Evolutionary conservation across 1,140 invertebrate genomes (phyloP), one percentile per base, ranked within the genome.

Genomic region (Callitettix versicolor): DNA sequence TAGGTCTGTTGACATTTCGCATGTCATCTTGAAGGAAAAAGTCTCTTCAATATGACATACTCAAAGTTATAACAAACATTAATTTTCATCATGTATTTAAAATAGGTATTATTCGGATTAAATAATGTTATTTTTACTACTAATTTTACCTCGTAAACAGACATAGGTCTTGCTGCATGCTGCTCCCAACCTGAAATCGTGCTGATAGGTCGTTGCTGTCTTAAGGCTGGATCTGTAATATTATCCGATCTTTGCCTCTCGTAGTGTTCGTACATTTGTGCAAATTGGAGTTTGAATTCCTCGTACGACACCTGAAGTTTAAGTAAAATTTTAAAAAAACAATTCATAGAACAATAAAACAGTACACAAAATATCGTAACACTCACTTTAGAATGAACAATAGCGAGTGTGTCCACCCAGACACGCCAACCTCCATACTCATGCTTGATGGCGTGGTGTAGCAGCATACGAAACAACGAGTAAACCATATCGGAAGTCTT

Each of bases 371-470:
- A 42, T 42, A 36, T 33, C 3, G 53, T 62, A 49, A 9, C 40
- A 61, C 59, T 69, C 69, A 96, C 94, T 80, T 98, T 98, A 1
- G 96, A 98, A 77, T 99, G 97, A 14, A 99, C 91, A 67, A 99
- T 99, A 4, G 97, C 95, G 41, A 99, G 69, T 0, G 96, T 99
- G 69, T 99, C 97, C 6, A 99, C 96, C 96, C 97, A 99, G 9
- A 99, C 97, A 61, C 97, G 76, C 97, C 97, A 99, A 11, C 97
- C 97, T n/a, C 97, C 96, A 67, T 97, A 99, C 72, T 99, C 97
- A 66, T 92, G 91, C 69, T 98, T 98, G 53, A 99, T 97, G 14
- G 97, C 97, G 70, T 99, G 97, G 72, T 98, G 95, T 3, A 99
- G 73, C 20, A 99, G 74, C 90, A 98, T 97, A 3, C 88, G 77